Evolutionary conservation across 2,113 vertebrate genomes (phyloP), one percentile per base, ranked within the genome.

Genomic region (Marmota flaviventris): DNA sequence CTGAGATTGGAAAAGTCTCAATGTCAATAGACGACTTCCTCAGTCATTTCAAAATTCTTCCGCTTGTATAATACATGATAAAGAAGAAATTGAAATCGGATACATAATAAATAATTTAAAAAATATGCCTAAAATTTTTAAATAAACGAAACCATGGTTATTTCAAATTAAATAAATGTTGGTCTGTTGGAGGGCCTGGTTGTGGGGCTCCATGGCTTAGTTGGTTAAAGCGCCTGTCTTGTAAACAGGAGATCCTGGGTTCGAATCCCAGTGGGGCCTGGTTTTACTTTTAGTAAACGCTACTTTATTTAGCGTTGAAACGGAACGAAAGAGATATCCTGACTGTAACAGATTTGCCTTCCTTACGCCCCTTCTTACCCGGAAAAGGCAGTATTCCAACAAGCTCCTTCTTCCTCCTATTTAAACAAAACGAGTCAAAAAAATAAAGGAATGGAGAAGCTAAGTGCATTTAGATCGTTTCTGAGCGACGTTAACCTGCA

Each of bases 101-200:
- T 11, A 34, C 12, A 13, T 27, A 56, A 24, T 69, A 69, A 69
- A 53, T 32, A 12, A 88, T 17, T 58, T 58, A 13, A 29, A 65
- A 45, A 63, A 39, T 8, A 32, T 48, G 34, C 27, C 51, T 11
- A 27, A 81, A n/a, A 51, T 53, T 11, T 45, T n/a, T 8, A 22
- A 73, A 13, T 2, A n/a, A 45, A 83, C 2, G 25, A 82, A 3
- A 48, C 2, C 20, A 0, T 56, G 69, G 29, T 0, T 12, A 25
- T n/a, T 42, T 29, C 56, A n/a, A 83, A 56, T 83, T 84, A 67
- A 90, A 67, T 94, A 84, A 39, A 67, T 27, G 39, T 48, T 24
- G 37, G 8, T 63, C 48, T 2, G 0, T 0, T 0, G 0, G 0
- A 0, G 0, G 0, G 0, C 0, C 0, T 1, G 2, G 3, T 3